These are phyloP conservation scores for Diogma glabrata DNA, from an alignment of 2,888 invertebrate genomes.

Conservation along the genomic window DNA sequence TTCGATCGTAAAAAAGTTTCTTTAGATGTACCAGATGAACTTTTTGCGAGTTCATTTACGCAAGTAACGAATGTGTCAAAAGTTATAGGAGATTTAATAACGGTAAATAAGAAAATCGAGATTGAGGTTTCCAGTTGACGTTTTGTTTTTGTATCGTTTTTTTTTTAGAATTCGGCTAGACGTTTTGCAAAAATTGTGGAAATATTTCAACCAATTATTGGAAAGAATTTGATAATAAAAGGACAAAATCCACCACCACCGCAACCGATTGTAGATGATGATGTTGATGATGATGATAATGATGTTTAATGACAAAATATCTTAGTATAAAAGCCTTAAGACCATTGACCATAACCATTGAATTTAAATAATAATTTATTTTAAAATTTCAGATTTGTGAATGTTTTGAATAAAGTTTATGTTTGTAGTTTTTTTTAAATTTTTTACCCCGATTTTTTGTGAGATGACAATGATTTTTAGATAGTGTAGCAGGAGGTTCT, in stretches of 20 bases:
- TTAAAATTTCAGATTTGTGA: too few species aligned
- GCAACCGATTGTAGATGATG: slow-evolving; percentile 12
- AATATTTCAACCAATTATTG: slow-evolving; percentile 62
- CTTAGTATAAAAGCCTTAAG: too few species aligned
- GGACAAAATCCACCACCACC: slow-evolving; percentile 43
- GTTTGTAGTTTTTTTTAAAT: too few species aligned
- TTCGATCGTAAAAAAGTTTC: slow-evolving; percentile 42
- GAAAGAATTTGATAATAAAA: slow-evolving; percentile 60
- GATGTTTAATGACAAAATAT: too few species aligned
- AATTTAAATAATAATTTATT: too few species aligned
- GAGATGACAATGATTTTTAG: too few species aligned
- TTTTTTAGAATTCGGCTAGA: slow-evolving; percentile 62
- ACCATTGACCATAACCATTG: too few species aligned
- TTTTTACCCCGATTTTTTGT: too few species aligned
- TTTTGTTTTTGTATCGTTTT: slow-evolving; percentile 2
- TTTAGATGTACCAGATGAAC: slow-evolving; percentile 44
- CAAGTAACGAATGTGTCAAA: slow-evolving; percentile 47
- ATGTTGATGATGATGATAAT: too few species aligned
- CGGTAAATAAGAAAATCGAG: slow-evolving; percentile 44
- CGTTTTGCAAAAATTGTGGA: slow-evolving; percentile 60
- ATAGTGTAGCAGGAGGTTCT: too few species aligned
- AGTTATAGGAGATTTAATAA: slow-evolving; percentile 44
- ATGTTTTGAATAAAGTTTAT: too few species aligned
- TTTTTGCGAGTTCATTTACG: slow-evolving; percentile 47
- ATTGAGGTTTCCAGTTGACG: too few species aligned